Evolutionary conservation across 2,113 vertebrate species (phyloP).

Genomic region (Marmota flaviventris): DNA sequence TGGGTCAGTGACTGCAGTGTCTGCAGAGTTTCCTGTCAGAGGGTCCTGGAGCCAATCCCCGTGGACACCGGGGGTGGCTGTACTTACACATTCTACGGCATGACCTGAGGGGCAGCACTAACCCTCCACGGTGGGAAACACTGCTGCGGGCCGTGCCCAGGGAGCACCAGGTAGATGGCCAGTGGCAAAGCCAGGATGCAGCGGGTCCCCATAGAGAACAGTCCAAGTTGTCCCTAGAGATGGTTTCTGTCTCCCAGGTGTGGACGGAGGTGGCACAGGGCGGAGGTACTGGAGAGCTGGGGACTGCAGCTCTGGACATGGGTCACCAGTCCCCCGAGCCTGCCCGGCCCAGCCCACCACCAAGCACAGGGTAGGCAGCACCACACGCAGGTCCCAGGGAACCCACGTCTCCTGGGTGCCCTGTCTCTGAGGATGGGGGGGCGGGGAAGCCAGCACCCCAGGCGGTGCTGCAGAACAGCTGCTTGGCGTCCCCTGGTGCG

Average conservation of each 20-base stretch:
- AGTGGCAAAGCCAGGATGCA: neutral
- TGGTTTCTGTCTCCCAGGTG: neutral
- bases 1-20: neutral
- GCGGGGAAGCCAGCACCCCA: too few species aligned
- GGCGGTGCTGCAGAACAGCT: too few species aligned
- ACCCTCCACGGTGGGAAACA: neutral
- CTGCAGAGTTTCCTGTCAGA: neutral
- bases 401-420: too few species aligned
- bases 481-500: too few species aligned
- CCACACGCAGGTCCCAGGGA: too few species aligned
- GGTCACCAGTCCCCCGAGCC: too few species aligned
- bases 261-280: neutral
- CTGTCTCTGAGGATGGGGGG: too few species aligned
- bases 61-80: too few species aligned
- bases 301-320: neutral
- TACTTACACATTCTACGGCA: too few species aligned
- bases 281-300: neutral
- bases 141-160: fast-evolving
- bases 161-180: neutral
- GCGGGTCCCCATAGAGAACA: neutral
- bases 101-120: neutral
- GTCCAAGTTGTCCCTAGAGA: neutral
- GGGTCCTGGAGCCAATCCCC: too few species aligned
- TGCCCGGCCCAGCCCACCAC: too few species aligned
- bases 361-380: too few species aligned